Evolutionary conservation across 2,888 invertebrate species (phyloP), one percentile per base, ranked within the genome.

Genomic region (Spodoptera picta): DNA sequence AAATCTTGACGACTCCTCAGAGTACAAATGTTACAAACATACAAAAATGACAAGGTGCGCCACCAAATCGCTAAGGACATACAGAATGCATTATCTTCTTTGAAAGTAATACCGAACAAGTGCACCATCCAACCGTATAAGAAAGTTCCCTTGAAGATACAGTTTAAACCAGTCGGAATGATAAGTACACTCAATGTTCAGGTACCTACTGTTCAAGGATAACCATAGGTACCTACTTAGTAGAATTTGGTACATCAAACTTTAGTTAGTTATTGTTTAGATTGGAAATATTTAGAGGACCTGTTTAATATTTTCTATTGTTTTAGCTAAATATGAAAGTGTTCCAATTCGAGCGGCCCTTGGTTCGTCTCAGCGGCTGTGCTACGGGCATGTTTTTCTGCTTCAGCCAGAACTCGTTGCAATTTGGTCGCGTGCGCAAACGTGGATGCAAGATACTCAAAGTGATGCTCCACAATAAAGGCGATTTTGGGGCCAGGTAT

Each of bases 401-500:
- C 56, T 87, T 94, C 52, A 94, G 90, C 69, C 93, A 93, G 72
- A 90, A 89, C 68, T 93, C 94, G 0, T 75, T 94, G 56, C 94
- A 94, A 72, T 94, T 94, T 67, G 94, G 94, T 5, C 87, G 92
- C 60, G 93, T 94, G 46, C 89, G 94, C 43, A 92, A 90, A 73
- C 88, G 89, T 1, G 93, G 92, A 0, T 90, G 90, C 77, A 94
- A 92, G 77, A 88, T 90, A 77, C 79, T 94, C 7, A 93, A 93
- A 82, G 90, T 94, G 12, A 92, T 94, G 93, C 83, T 94, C 31
- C 73, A 85, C 36, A 94, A 94, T 72, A 90, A 91, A 65, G 94
- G 94, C 41, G 92, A 94, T 70, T 92, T 91, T 74, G 90, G 90
- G 31, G 83, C 94, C n/a, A 91, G 90, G 94, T 93, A 19, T 19